Base-by-base conservation (phyloP, 2,113 vertebrate species). In the Tor tambroides region DNA sequence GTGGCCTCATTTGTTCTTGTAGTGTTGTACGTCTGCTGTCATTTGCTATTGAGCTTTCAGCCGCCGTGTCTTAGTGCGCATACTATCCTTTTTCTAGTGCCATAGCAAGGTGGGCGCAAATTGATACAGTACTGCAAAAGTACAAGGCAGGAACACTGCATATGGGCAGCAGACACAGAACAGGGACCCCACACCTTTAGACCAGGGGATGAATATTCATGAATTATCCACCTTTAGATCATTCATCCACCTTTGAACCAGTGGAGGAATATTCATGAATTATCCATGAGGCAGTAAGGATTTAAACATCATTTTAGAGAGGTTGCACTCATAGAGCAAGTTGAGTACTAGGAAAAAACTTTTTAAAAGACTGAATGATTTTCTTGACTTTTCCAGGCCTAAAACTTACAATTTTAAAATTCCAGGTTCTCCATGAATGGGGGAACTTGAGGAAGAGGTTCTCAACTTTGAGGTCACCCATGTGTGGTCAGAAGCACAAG, bases 11-110 rank as follows among this genome's bases (percentile, higher is more conserved):
- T 90, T 83, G 74, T 84, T 75, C 32, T 80, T n/a, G 15, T 38
- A 43, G 63, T 72, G 35, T n/a, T 41, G 54, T 56, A 6, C 63
- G 30, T 71, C n/a, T 75, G 21, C 59, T 84, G 26, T 75, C 35
- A 59, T 88, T 85, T 85, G 87, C 86, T 67, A 87, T 79, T 88
- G 67, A 90, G 63, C 69, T 74, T 88, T 91, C 84, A 89, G 86
- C 79, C 69, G 38, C 80, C 63, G 9, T 74, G 75, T 87, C 84
- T 77, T 90, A 86, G 85, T 84, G 89, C 75, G 83, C 82, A 86
- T 30, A 46, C 71, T 89, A 59, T 84, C n/a, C 77, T 75, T 85
- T 78, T 87, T 74, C 74, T 63, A 49, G 88, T 61, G 84, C 83
- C 83, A 89, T 83, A 77, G 79, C 51, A 84, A 56, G 67, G 59